Percentiles rank a stretch among this genome's conserved stretches.
Evolutionary conservation across 2,888 invertebrate genomes (phyloP).

Genomic region (Deilephila porcellus): DNA sequence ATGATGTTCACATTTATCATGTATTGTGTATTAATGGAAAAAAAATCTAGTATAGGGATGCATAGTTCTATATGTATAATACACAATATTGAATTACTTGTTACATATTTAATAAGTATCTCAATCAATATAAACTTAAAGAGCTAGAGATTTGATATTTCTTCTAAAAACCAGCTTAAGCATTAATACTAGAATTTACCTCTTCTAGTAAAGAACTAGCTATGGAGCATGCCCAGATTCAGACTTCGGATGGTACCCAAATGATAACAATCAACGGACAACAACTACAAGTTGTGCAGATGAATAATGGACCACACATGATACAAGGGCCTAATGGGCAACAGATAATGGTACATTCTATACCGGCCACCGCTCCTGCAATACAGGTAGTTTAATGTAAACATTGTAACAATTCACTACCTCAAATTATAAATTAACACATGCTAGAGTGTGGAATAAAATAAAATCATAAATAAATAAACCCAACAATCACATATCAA

Average conservation of each 20-base stretch:
- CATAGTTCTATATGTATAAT: too few relatives aligned
- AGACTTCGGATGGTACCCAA: constrained; percentile 86
- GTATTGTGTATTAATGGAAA: too few relatives aligned
- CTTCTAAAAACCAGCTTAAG: too few relatives aligned
- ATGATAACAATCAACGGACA: constrained; percentile 86
- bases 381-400: constrained; percentile 81
- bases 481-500: too few relatives aligned
- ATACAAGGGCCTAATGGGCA: constrained; percentile 88
- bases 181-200: background rate
- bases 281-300: constrained; percentile 86
- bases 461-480: too few relatives aligned
- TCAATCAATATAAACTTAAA: too few relatives aligned
- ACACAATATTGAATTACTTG: too few relatives aligned
- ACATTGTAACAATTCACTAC: too few relatives aligned
- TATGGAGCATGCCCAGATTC: constrained; percentile 85
- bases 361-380: constrained; percentile 84
- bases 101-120: too few relatives aligned
- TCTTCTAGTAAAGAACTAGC: constrained; percentile 32
- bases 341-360: constrained; percentile 89
- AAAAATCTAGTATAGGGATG: too few relatives aligned
- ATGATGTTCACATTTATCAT: too few relatives aligned
- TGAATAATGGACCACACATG: constrained; percentile 83
- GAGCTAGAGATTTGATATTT: too few relatives aligned
- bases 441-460: background rate
- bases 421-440: background rate